Evolutionary conservation across 2,797 vertebrate genomes (phyloP), one percentile per base, ranked within the genome.

Genomic region (Platalea minor): DNA sequence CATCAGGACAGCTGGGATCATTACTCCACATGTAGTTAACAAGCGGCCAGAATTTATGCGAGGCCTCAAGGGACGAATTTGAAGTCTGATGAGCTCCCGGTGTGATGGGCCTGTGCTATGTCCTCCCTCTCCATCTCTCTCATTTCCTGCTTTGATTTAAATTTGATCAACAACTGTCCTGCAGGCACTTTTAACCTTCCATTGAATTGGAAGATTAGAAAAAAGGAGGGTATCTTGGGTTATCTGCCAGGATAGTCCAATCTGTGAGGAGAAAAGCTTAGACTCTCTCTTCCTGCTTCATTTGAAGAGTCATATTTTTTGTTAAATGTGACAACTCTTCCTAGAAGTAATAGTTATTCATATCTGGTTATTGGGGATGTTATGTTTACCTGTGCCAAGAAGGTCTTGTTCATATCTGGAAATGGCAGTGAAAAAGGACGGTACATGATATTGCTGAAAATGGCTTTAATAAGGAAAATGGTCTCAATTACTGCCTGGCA

Each of bases 81-180:
- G 82, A 86, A 86, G 69, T 88, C 73, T 89, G 70, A 70, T 86
- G 88, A 91, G 64, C 60, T 85, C 81, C 68, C 1, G 5, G 48
- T 59, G 54, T 56, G 61, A 73, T 69, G 65, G 61, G 46, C 19
- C 54, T 84, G 43, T 69, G 21, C 67, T 61, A 23, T 53, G 72
- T 72, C 28, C 10, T 72, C 54, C 50, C n/a, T 88, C 73, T 92
- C 43, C 18, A 25, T 57, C 78, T 48, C 39, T 89, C 35, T 70
- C 3, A 0, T 88, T 88, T 95, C 56, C 81, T 89, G 11, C 41
- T 93, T 92, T 81, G 57, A 69, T 76, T 93, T 95, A 72, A 78
- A 94, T 96, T 94, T 94, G 64, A 93, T 96, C 87, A 93, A 94
- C 63, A 87, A 14, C 60, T 83, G 33, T 86, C 92, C 82, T 84